Evolutionary conservation across 1,140 invertebrate species (phyloP).

Genomic region (Euwallacea similis): DNA sequence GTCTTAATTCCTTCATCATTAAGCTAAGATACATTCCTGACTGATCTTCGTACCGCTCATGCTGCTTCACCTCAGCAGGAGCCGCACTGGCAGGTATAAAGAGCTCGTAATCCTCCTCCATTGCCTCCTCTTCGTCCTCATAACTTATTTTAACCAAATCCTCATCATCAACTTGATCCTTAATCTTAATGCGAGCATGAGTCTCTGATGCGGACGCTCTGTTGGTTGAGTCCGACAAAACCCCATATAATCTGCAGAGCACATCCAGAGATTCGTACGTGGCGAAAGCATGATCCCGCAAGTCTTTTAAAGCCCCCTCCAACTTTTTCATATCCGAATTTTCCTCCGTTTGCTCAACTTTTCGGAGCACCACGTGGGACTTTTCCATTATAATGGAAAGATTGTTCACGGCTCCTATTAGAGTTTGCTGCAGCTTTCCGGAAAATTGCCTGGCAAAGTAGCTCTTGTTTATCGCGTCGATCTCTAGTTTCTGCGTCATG

Average conservation of each 20-base stretch:
- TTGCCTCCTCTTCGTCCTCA: slow-evolving; percentile 28
- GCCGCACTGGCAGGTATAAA: slow-evolving; percentile 19
- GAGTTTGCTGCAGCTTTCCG: slow-evolving; percentile 33
- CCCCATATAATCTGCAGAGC: slow-evolving; percentile 38
- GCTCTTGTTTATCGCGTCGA: slow-evolving; percentile 8
- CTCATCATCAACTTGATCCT: background rate
- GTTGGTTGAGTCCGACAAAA: slow-evolving; percentile 14
- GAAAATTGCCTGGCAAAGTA: slow-evolving; percentile 12
- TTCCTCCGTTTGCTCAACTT: slow-evolving; percentile 22
- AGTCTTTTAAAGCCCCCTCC: slow-evolving; percentile 24
- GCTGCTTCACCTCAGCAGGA: background rate
- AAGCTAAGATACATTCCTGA: slow-evolving; percentile 31
- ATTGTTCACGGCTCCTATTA: slow-evolving; percentile 33
- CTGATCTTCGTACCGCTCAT: slow-evolving; percentile 8
- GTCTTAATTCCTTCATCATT: slow-evolving; percentile 39
- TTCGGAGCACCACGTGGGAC: slow-evolving; percentile 24
- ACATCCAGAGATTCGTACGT: slow-evolving; percentile 41
- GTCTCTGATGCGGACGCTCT: background rate
- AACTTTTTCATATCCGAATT: slow-evolving; percentile 15
- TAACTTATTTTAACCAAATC: slow-evolving; percentile 20
- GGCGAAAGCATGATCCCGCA: slow-evolving; percentile 36
- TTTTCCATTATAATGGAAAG: slow-evolving; percentile 40
- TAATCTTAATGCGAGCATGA: background rate
- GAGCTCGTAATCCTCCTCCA: slow-evolving; percentile 41
- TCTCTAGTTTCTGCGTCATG: slow-evolving; percentile 21